A percentile compares a stretch with the other conserved stretches of the same genome.
Evolutionary conservation across 2,888 invertebrate species (phyloP).

Genomic region (Sinohyriopsis cumingii): DNA sequence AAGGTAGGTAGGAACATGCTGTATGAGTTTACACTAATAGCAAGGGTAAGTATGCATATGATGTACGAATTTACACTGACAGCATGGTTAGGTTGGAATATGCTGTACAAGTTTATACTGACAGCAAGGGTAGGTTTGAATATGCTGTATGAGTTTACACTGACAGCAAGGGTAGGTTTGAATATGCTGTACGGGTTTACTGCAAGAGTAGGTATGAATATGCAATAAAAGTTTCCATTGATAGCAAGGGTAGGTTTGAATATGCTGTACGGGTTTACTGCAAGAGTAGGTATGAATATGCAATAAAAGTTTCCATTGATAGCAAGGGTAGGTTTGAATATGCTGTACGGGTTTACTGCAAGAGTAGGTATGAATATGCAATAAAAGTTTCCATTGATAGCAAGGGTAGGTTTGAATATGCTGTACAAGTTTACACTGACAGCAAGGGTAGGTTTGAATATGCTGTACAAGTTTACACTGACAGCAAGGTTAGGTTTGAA

Average conservation of each 20-base stretch:
- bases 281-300: constrained; percentile 53
- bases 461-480: constrained; percentile 66
- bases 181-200: too few relatives aligned
- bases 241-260: constrained; percentile 62
- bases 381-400: constrained; percentile 67
- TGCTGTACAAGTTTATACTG: too few relatives aligned
- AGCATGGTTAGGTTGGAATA: constrained; percentile 59
- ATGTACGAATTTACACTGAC: constrained; percentile 50
- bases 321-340: constrained; percentile 59
- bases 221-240: too few relatives aligned
- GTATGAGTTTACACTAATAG: constrained; percentile 63
- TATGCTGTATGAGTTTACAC: constrained; percentile 63
- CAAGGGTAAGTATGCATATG: constrained; percentile 25
- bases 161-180: constrained; percentile 65
- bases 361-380: too few relatives aligned
- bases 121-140: too few relatives aligned
- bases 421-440: constrained; percentile 52
- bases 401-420: constrained; percentile 54
- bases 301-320: constrained; percentile 45
- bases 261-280: constrained; percentile 54
- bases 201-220: too few relatives aligned
- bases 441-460: too few relatives aligned
- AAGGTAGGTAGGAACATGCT: constrained; percentile 49
- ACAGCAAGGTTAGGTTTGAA: constrained; percentile 61
- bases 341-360: too few relatives aligned